Evolutionary conservation across 92 coral and sea anemone species (phyloP).

Genomic region (Epizoanthus stellaris): DNA sequence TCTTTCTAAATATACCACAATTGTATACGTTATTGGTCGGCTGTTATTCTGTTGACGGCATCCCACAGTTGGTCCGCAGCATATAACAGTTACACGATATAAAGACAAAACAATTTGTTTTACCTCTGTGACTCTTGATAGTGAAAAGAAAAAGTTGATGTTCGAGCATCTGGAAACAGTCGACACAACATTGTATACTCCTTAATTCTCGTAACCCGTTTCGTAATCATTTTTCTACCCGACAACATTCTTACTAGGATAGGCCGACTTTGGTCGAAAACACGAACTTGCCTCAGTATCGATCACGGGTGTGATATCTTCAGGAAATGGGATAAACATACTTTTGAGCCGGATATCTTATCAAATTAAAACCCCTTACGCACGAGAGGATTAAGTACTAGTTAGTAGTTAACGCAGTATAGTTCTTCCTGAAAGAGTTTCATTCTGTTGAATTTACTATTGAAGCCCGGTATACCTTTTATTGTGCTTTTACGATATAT

Average conservation of each 20-base stretch:
- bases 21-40: no score
- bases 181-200: not conserved
- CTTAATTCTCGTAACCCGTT: no score
- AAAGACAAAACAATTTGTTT: not conserved
- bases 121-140: not conserved
- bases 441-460: not conserved
- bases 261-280: not conserved
- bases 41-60: not conserved
- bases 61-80: not conserved
- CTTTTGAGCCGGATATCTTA: slow-evolving; percentile 32
- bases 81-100: not conserved
- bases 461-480: not conserved
- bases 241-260: not conserved
- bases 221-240: no score
- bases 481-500: not conserved
- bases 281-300: not conserved
- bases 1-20: no score
- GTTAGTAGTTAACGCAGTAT: slow-evolving; percentile 9
- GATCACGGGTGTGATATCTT: slow-evolving; percentile 11
- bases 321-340: slow-evolving; percentile 37
- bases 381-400: slow-evolving; percentile 38
- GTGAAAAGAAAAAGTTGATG: not conserved
- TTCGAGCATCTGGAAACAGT: not conserved
- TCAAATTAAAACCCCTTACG: slow-evolving; percentile 35
- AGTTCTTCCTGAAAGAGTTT: slow-evolving; percentile 3